Conservation (phyloP, 1,140 invertebrate species). For the Drosophila repleta region DNA sequence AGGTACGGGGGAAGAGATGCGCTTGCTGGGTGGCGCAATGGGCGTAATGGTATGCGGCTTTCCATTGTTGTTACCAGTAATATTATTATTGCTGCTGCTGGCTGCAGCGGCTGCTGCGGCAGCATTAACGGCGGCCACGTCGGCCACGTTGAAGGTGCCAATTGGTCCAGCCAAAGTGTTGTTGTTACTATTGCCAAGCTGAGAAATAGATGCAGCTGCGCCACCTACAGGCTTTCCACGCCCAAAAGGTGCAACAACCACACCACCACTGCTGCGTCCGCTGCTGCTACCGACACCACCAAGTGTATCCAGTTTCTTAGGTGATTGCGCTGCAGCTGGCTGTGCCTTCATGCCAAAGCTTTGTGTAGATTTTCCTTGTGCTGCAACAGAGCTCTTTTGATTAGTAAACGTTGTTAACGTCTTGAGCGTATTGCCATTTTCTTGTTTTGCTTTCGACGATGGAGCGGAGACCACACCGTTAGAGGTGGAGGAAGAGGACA, state of each 20-base stretch:
- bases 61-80: slow-evolving; percentile 26
- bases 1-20: slow-evolving; percentile 43
- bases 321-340: slow-evolving; percentile 46
- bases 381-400: slow-evolving; percentile 42
- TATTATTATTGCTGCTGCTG: slow-evolving; percentile 12
- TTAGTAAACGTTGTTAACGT: slow-evolving; percentile 16
- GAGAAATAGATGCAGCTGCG: slow-evolving; percentile 71
- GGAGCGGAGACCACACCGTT: slow-evolving; percentile 39
- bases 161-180: slow-evolving; percentile 81
- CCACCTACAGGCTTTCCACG: slow-evolving; percentile 82
- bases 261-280: slow-evolving; percentile 72
- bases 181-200: slow-evolving; percentile 81
- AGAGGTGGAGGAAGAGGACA: slow-evolving; percentile 19
- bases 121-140: slow-evolving; percentile 77
- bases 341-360: slow-evolving; percentile 57
- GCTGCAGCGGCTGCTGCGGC: slow-evolving; percentile 60
- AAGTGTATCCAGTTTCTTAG: slow-evolving; percentile 72
- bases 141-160: slow-evolving; percentile 81
- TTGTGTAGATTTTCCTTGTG: slow-evolving; percentile 53
- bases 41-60: slow-evolving; percentile 62
- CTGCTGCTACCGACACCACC: slow-evolving; percentile 10
- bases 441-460: slow-evolving; percentile 45
- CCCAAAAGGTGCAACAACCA: slow-evolving; percentile 84
- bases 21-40: slow-evolving; percentile 73
- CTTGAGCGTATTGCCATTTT: slow-evolving; percentile 41